A percentile compares a stretch with the other conserved stretches of the same genome.
These are phyloP conservation scores for Macropus fuliginosus DNA, from an alignment of 2,797 vertebrate genomes.

Conservation along the genomic window DNA sequence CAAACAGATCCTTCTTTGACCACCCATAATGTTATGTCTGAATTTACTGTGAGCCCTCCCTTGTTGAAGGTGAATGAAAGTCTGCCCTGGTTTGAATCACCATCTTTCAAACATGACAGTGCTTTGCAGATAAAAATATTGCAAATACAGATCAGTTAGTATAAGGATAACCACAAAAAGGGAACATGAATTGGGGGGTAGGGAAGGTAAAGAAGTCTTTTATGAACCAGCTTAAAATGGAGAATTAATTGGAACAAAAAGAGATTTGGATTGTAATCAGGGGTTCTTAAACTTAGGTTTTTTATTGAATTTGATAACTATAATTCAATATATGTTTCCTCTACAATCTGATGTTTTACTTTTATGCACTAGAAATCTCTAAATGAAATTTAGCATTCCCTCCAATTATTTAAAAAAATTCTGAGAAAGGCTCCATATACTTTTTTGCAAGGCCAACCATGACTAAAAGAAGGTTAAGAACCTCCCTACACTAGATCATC, in stretches of 20 bases:
- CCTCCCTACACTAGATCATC: background rate
- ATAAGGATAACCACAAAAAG: background rate
- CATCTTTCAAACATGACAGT: constrained; percentile 20
- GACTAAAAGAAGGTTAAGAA: background rate
- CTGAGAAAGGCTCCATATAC: background rate
- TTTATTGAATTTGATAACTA: background rate
- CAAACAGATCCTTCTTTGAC: constrained; percentile 53
- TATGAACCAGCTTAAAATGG: background rate
- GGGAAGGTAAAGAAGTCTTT: constrained; percentile 32
- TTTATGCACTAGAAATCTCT: background rate
- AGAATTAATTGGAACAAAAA: constrained; percentile 24
- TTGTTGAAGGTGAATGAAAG: constrained; percentile 1
- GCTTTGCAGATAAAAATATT: constrained; percentile 42
- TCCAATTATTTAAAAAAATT: background rate
- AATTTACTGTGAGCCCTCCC: constrained; percentile 26
- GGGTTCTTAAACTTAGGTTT: background rate
- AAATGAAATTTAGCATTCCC: background rate
- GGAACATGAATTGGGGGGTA: constrained; percentile 21
- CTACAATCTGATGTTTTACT: background rate
- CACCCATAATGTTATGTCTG: constrained; percentile 59
- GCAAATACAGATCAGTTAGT: background rate
- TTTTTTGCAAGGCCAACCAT: background rate
- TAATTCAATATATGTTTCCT: background rate
- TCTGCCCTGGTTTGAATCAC: constrained; percentile 40
- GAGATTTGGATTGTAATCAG: background rate